Percentiles rank a stretch among this genome's conserved stretches.
Evolutionary conservation across 2,113 vertebrate genomes (phyloP).

Genomic region (Misgurnus mizolepis): DNA sequence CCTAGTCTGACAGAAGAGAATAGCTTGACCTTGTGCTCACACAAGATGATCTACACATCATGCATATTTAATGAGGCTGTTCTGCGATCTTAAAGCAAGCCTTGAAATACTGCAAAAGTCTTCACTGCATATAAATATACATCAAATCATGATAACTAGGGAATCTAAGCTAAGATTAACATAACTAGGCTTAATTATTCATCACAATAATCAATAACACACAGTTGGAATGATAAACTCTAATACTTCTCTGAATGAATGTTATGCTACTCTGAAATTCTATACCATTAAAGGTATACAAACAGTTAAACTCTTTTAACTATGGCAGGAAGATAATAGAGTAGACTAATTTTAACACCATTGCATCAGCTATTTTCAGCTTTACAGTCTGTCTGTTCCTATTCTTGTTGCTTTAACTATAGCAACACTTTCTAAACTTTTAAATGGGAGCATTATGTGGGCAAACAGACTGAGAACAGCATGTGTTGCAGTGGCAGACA

Average conservation of each 20-base stretch:
- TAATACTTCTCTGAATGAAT: no score
- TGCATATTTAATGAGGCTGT: not conserved
- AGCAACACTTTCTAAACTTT: not conserved
- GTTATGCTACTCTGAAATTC: no score
- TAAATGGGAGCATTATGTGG: conserved; percentile 17
- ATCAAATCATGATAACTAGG: not conserved
- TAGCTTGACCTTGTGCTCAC: not conserved
- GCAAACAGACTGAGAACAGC: conserved; percentile 25
- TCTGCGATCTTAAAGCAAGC: not conserved
- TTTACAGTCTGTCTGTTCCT: not conserved
- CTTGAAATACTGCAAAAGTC: conserved; percentile 4
- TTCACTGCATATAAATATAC: not conserved
- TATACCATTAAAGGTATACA: no score
- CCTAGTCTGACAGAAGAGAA: not conserved
- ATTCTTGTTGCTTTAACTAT: conserved; percentile 6
- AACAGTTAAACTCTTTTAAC: not conserved
- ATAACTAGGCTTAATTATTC: no score
- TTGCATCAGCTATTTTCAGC: not conserved
- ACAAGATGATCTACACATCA: not conserved
- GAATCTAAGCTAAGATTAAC: not conserved
- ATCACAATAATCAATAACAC: no score
- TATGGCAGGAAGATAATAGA: not conserved
- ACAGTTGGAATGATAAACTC: no score
- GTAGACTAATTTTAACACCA: not conserved
- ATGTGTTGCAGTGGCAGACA: conserved; percentile 19